Evolutionary conservation across 2,113 vertebrate species (phyloP), one percentile per base, ranked within the genome.

Genomic region (Mohoua ochrocephala): DNA sequence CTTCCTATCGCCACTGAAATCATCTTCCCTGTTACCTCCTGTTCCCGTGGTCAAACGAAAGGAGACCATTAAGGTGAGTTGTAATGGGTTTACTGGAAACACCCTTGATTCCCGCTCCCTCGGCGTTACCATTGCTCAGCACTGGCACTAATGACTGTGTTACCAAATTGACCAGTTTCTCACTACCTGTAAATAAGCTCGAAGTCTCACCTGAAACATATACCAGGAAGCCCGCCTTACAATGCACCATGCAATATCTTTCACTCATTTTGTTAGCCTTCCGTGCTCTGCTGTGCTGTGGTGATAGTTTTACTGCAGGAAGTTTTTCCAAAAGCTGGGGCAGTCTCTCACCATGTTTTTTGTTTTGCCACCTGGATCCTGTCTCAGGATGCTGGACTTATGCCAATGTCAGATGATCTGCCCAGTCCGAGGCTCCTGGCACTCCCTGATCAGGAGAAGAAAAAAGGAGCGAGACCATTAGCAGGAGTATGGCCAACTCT

Each of bases 221-320:
- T 18, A 23, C 8, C 1, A 3, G 26, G n/a, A 89, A 13, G 9
- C 2, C 12, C 53, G 79, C 9, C 37, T 60, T 53, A 80, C 13
- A 42, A 8, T 1, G 1, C 8, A 47, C 20, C 2, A 31, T 12
- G 21, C 9, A 45, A 17, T 53, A 30, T 37, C 30, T 63, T 53
- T 35, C 28, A 50, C 12, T 52, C 6, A 12, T 31, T 89, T 50
- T 24, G 11, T 30, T 21, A 89, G 11, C 8, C 1, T 47, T 60
- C 18, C 37, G 15, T 2, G 1, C 4, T 45, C 35, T 1, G 0
- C 5, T 41, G 20, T 75, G 33, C 15, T 65, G 21, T 3, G 1
- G 3, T 44, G 28, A 24, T 59, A 59, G n/a, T 17, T 59, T 59
- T 37, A 26, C n/a, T 60, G 57, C 57, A 37, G 35, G 57, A 60